Evolutionary conservation across 2,888 invertebrate species (phyloP), one percentile per base, ranked within the genome.

Genomic region (Hermaeophaga mercurialis): DNA sequence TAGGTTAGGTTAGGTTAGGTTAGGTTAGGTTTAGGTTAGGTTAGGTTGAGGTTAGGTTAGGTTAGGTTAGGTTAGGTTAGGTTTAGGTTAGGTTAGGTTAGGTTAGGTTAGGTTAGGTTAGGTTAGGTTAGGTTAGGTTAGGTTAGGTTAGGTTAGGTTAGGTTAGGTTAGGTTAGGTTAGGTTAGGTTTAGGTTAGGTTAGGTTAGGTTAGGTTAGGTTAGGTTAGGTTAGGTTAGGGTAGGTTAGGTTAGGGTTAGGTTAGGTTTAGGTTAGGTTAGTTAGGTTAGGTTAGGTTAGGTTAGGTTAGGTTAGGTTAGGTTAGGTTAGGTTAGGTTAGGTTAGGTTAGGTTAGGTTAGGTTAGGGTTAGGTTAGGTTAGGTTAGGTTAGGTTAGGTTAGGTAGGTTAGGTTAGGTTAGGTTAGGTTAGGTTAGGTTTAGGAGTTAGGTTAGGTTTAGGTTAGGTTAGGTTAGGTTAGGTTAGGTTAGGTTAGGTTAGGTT

Each of bases 371-470:
- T n/a, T n/a, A n/a, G n/a, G n/a, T n/a, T n/a, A n/a, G n/a, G n/a
- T n/a, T n/a, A n/a, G n/a, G n/a, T n/a, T n/a, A n/a, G n/a, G n/a
- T n/a, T n/a, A n/a, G n/a, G n/a, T n/a, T n/a, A n/a, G n/a, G n/a
- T n/a, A n/a, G n/a, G n/a, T n/a, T n/a, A n/a, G n/a, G n/a, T n/a
- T n/a, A n/a, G n/a, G n/a, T n/a, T n/a, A n/a, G n/a, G n/a, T 54
- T 47, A 47, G 57, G 57, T 54, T 54, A 46, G 57, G 57, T 56
- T 56, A 50, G 56, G 56, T 52, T 56, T 43, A 50, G 56, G 49
- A 49, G 56, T 49, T 56, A 43, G 52, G 56, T 52, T 56, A 45
- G 52, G 56, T 52, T 56, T n/a, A n/a, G n/a, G n/a, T n/a, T n/a
- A n/a, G n/a, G n/a, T n/a, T n/a, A n/a, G n/a, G n/a, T n/a, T n/a